Evolutionary conservation across 2,888 invertebrate genomes (phyloP), one percentile per base, ranked within the genome.

Genomic region (Apodemia zela): DNA sequence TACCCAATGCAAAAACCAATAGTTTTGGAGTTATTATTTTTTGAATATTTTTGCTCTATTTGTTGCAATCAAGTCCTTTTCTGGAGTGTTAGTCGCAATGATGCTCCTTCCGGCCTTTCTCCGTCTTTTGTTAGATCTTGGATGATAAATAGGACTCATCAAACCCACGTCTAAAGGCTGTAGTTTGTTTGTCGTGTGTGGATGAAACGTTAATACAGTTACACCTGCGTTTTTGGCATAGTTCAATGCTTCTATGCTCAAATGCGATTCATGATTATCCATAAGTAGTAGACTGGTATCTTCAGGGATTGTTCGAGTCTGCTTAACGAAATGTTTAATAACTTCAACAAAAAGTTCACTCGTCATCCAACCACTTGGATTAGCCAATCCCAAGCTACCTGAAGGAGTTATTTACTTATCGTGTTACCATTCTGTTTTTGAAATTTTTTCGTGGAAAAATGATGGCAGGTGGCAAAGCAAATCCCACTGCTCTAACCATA

Each of bases 131-230:
- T 59, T 59, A 17, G 38, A 59, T 38, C 59, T 59, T n/a, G n/a
- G n/a, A n/a, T n/a, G n/a, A n/a, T n/a, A n/a, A n/a, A n/a, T n/a
- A 29, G 82, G 83, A 8, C 78, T 78, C 69, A 75, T 80, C 4
- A 84, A 72, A 35, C 78, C 75, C 11, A 80, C 75, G 69, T 87
- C 81, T 15, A 85, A 71, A 13, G 84, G 84, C 73, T 87, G 86
- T 59, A 87, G 63, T 68, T 81, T 82, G 62, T 79, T 82, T 8
- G 80, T 75, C 65, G 80, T 80, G 71, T 87, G 84, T 18, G 82
- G 84, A 60, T 79, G 83, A 62, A 84, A 73, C 10, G 82, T 80
- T 57, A 85, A 71, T 65, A 84, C 54, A 7, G n/a, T n/a, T 59
- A 63, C 66, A 47, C 67, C 68, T 21, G 63, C 42, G 59, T 61